Base-by-base conservation (phyloP, 2,888 invertebrate species). In the Lagria hirta region DNA sequence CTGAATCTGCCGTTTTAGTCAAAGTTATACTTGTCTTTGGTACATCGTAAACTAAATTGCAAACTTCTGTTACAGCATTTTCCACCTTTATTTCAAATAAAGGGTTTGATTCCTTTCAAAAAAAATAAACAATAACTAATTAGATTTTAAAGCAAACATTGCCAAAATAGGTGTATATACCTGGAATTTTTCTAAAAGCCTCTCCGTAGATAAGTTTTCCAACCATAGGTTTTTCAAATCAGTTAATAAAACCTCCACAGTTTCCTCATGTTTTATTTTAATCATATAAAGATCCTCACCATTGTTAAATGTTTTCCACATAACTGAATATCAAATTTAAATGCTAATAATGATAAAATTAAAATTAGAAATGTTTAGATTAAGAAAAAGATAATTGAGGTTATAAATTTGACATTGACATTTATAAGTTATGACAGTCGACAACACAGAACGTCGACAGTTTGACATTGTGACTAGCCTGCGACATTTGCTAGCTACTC, bases 211-310 rank as follows among this genome's bases (percentile, higher is more conserved):
- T 29, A 65, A 43, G 15, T 54, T 51, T 48, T 60, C 58, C 13
- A 47, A 28, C 70, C 70, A 71, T 21, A 68, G 49, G 32, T 52
- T 41, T 47, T 55, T 51, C 16, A 68, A 55, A 59, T 69, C 8
- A 63, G 62, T 49, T 64, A 41, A 23, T 42, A 51, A 42, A 63
- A 52, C 22, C 32, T 53, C 43, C 54, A 55, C n/a, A 10, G 51
- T 33, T 15, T 52, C 45, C 3, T 13, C 33, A 16, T 45, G 41
- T 24, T 29, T 20, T n/a, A 51, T 44, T 50, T 60, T 60, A 38
- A 65, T 50, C 54, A 65, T 51, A 48, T 58, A 65, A 35, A 57
- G 28, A 27, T 55, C 45, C 16, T 55, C 48, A 3, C 56, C 37
- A 22, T 46, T 17, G 20, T 44, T 40, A 48, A 66, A 60, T n/a